Percentiles rank a stretch among this genome's conserved stretches.
These are phyloP conservation scores for Phragmatobia fuliginosa DNA, from an alignment of 2,888 invertebrate genomes.

Conservation along the genomic window DNA sequence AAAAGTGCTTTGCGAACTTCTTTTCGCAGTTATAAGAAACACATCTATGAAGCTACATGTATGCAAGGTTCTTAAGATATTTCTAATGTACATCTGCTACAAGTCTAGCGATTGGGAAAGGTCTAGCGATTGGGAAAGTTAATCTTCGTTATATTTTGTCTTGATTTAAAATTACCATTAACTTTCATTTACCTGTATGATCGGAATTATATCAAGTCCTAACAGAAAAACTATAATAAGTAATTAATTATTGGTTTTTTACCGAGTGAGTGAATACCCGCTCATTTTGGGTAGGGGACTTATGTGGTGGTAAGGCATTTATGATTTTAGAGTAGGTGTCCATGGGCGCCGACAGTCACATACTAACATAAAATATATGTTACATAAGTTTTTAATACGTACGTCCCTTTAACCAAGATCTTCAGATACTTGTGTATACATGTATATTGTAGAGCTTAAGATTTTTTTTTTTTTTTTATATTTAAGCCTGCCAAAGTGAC, in stretches of 20 bases:
- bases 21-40: conserved; percentile 4
- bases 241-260: no score
- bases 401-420: not conserved
- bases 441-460: not conserved
- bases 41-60: not conserved
- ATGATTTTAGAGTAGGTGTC: not conserved
- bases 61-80: not conserved
- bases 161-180: not conserved
- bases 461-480: no score
- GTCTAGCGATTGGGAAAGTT: not conserved
- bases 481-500: no score
- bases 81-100: not conserved
- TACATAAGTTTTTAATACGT: no score
- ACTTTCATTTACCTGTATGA: no score
- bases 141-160: not conserved
- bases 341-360: not conserved
- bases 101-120: not conserved
- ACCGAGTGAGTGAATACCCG: no score
- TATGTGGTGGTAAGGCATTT: no score
- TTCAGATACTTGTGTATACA: not conserved
- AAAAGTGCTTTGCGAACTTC: conserved; percentile 35
- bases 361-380: not conserved
- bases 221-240: no score
- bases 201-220: no score
- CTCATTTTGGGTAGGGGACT: no score